Evolutionary conservation across 92 coral and sea anemone species (phyloP).

Genomic region (Chrysogorgia sp.): DNA sequence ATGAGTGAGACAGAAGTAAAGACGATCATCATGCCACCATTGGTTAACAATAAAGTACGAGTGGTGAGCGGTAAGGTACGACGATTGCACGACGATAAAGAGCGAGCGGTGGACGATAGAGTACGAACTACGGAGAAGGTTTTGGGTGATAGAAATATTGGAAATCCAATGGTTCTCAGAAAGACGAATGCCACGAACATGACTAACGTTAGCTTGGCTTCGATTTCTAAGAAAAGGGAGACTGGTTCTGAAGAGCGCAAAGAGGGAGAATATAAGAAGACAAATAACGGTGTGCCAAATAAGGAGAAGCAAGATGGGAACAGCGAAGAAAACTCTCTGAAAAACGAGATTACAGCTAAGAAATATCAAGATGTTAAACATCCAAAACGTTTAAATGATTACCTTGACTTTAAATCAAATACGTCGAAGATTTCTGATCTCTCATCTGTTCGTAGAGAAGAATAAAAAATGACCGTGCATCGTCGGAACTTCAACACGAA

Average conservation of each 20-base stretch:
- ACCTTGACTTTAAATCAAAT: too few relatives aligned
- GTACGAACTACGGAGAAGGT: neutral
- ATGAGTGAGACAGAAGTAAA: slow-evolving; percentile 25
- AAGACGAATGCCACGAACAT: neutral
- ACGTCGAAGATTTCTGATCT: too few relatives aligned
- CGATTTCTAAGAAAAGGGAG: too few relatives aligned
- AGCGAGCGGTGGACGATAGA: slow-evolving; percentile 2
- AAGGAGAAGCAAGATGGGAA: neutral
- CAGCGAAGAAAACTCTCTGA: too few relatives aligned
- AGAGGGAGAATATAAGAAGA: neutral
- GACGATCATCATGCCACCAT: neutral
- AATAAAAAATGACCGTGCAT: too few relatives aligned
- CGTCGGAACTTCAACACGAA: too few relatives aligned
- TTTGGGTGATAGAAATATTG: neutral
- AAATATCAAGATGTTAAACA: too few relatives aligned
- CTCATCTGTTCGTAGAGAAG: too few relatives aligned
- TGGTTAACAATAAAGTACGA: too few relatives aligned
- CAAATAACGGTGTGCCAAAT: neutral
- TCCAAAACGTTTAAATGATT: neutral
- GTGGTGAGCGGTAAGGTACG: too few relatives aligned
- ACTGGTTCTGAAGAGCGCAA: neutral
- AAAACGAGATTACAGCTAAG: too few relatives aligned
- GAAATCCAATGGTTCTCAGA: neutral
- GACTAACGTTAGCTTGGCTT: neutral
- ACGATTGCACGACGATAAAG: neutral